Evolutionary conservation across 2,113 vertebrate genomes (phyloP).

Genomic region (Brienomyrus brachyistius): DNA sequence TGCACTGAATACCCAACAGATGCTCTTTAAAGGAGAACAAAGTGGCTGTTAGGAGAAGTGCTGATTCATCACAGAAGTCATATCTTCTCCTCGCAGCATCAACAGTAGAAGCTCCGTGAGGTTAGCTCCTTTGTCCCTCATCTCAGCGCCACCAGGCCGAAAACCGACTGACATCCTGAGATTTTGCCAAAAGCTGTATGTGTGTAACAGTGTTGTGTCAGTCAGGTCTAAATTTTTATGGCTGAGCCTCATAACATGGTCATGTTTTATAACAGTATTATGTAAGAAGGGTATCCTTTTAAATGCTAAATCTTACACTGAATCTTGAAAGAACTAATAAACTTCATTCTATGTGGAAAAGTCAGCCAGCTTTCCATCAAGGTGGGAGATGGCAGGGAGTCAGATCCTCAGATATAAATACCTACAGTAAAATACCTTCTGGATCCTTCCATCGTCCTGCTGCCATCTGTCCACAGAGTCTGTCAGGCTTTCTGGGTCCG

Average conservation of each 20-base stretch:
- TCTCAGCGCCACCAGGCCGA: not conserved
- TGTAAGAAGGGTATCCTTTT: not conserved
- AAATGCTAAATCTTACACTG: not conserved
- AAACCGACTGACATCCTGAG: not conserved
- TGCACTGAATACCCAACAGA: not conserved
- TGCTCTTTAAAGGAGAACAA: constrained; percentile 5
- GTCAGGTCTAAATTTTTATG: not conserved
- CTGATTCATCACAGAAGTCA: constrained; percentile 7
- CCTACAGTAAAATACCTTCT: not conserved
- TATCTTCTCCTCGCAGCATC: not conserved
- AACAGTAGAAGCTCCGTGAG: not conserved
- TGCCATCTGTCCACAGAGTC: not conserved
- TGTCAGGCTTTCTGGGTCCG: not conserved
- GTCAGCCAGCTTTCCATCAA: not conserved
- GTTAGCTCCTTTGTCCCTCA: not conserved
- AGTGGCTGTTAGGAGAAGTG: not conserved
- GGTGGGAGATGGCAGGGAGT: not conserved
- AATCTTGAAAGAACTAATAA: constrained; percentile 3
- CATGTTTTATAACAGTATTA: not conserved
- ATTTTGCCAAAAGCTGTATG: not conserved
- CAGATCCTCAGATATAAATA: not conserved
- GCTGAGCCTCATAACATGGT: not conserved
- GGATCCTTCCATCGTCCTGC: not conserved
- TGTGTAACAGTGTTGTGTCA: not conserved
- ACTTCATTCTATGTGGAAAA: not conserved